Base-by-base conservation (phyloP, 2,888 invertebrate species). In the Drosophila pullipes region DNA sequence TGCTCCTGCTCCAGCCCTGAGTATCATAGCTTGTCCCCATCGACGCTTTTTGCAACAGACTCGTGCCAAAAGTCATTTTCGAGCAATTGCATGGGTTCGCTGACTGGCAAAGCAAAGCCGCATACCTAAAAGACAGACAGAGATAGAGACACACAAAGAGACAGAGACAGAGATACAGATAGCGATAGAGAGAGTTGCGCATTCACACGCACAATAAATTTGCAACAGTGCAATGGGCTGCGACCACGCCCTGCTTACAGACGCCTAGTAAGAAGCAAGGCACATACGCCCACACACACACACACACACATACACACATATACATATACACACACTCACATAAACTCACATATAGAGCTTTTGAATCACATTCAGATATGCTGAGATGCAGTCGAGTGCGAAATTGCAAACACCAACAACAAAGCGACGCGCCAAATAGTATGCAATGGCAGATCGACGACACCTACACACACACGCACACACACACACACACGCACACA, bases 61-160 rank as follows among this genome's bases (percentile, higher is more conserved):
- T 79, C 66, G 68, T 81, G 90, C 85, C 90, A 86, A 86, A 86
- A 87, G 90, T 87, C 90, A 87, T 88, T 87, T 88, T 88, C 90
- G 77, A 90, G 89, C 90, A 87, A 90, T 90, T 87, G 90, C 86
- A 89, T 79, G 71, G 79, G 71, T 78, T 81, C 79, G 79, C 82
- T 74, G 78, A 52, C 82, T 89, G 81, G 69, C 79, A 84, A 76
- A 66, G 77, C 82, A 80, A 65, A 65, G 49, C 55, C 64, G 33
- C 68, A 62, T 41, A 70, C 62, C 58, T 18, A 57, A 52, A 37
- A 31, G 31, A 33, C 39, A 31, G 22, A 58, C 37, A 50, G 47
- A 57, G 69, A 69, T 37, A 41, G 16, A 37, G 13, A 28, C 13
- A 13, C 9, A 18, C 30, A 39, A 4, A 31, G 37, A 22, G 16